These are phyloP conservation scores for Parauchenoglanis punctatus DNA, from an alignment of 2,797 vertebrate genomes.

Conservation along the genomic window DNA sequence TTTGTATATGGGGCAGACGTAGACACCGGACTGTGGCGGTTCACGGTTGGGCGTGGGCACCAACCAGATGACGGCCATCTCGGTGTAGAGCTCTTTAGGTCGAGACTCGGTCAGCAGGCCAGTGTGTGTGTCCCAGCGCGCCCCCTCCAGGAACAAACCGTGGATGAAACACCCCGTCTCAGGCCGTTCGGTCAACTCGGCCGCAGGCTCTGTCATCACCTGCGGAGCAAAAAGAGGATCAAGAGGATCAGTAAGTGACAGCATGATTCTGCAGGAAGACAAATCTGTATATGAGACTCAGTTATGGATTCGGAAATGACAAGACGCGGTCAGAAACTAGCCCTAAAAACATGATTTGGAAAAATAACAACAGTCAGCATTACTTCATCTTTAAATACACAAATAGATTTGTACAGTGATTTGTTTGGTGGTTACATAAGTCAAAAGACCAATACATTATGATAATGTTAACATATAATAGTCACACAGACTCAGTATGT, in stretches of 20 bases:
- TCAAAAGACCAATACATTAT: constrained; percentile 1
- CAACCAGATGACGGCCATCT: constrained; percentile 88
- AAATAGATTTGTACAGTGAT: neutral
- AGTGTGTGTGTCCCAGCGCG: constrained; percentile 77
- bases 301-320: constrained; percentile 4
- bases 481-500: neutral
- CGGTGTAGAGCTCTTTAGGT: constrained; percentile 87
- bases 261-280: neutral
- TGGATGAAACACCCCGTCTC: constrained; percentile 83
- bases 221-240: constrained; percentile 56
- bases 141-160: constrained; percentile 88
- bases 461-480: neutral
- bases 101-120: constrained; percentile 76
- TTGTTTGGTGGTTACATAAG: neutral
- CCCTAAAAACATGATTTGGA: neutral
- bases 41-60: constrained; percentile 78
- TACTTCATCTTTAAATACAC: neutral
- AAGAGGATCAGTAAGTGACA: neutral
- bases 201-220: constrained; percentile 73
- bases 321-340: neutral
- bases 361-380: neutral
- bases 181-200: constrained; percentile 73
- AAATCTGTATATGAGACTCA: neutral
- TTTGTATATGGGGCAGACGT: constrained; percentile 90
- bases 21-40: constrained; percentile 71